Evolutionary conservation across 1,140 invertebrate species (phyloP), one percentile per base, ranked within the genome.

Genomic region (Trichonephila inaurata): DNA sequence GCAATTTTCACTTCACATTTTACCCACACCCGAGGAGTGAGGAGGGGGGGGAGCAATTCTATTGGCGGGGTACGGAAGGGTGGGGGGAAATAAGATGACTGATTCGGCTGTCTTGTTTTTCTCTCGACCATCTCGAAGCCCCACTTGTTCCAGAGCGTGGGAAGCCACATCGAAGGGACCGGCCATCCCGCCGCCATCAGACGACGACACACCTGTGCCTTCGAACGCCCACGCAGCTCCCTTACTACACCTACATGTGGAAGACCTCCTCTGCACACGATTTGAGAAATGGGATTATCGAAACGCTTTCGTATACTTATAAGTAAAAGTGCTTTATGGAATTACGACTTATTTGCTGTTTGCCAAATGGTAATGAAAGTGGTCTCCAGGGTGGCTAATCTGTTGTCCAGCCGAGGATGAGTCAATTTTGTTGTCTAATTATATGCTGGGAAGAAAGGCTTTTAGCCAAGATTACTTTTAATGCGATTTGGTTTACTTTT

Each of bases 91-190:
- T n/a, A 24, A 12, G 66, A 77, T 28, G 28, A 40, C 0, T 28
- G 14, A 72, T 24, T 72, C 1, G 14, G 69, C 28, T 28, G 16
- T 24, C 64, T 69, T 12, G 21, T 69, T 69, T 69, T 69, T 24
- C 64, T 12, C 24, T 69, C 64, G 64, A 33, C 69, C 69, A 77
- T 77, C 69, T 77, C 69, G 69, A 77, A 77, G 69, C 69, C 69
- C 69, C 28, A 77, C 69, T 77, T 19, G 28, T 28, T 14, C 69
- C 28, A 33, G 69, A 33, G 69, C 69, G 69, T 77, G 69, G 69
- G 69, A 77, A 77, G 69, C 69, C 69, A 18, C 18, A 24, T 24
- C 64, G 69, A 24, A 77, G 69, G 69, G 69, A 33, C 69, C 69
- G 28, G 28, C 69, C 69, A 77, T 24, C 28, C 69, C 16, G 61